A percentile compares a stretch with the other conserved stretches of the same genome.
phyloP scores from a whole-genome alignment of 1,140 invertebrate genomes.

The Yoshiicerus persimilis region DNA sequence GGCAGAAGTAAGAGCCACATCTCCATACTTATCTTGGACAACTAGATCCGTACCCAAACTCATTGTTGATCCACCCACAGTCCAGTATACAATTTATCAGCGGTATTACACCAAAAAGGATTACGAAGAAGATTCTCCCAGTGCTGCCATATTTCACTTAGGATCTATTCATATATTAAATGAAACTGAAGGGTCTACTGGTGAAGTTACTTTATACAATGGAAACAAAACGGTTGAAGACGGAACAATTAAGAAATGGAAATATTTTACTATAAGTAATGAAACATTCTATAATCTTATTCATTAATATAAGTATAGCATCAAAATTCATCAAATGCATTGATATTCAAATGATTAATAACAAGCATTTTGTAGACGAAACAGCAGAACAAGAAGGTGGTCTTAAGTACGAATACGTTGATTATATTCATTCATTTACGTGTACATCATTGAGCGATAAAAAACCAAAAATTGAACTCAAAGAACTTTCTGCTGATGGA shows the following conservation, averaged over 20 bases:
- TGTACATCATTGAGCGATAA: constrained; percentile 15
- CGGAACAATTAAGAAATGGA: constrained; percentile 21
- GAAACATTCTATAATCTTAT: neutral
- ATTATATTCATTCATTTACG: constrained; percentile 18
- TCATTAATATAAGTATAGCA: too few relatives aligned
- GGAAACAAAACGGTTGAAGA: neutral
- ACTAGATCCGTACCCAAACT: constrained; percentile 24
- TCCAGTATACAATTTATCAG: neutral
- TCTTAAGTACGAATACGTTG: constrained; percentile 12
- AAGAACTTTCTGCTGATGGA: neutral
- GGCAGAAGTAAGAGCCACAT: neutral
- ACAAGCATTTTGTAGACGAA: neutral
- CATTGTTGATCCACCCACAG: neutral
- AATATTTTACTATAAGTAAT: constrained; percentile 25
- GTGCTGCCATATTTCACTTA: constrained; percentile 15
- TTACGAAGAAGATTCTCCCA: constrained; percentile 23
- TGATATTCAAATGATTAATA: too few relatives aligned
- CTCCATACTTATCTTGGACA: constrained; percentile 36
- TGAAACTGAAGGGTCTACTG: neutral
- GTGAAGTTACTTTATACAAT: neutral
- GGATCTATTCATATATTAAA: constrained; percentile 19
- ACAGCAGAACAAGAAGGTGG: constrained; percentile 8
- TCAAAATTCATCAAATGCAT: too few relatives aligned
- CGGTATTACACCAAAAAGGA: constrained; percentile 26
- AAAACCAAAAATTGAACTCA: constrained; percentile 6